A percentile compares a stretch with the other conserved stretches of the same genome.
These are phyloP conservation scores for Solenopsis fugax DNA, from an alignment of 1,140 invertebrate genomes.

Conservation along the genomic window DNA sequence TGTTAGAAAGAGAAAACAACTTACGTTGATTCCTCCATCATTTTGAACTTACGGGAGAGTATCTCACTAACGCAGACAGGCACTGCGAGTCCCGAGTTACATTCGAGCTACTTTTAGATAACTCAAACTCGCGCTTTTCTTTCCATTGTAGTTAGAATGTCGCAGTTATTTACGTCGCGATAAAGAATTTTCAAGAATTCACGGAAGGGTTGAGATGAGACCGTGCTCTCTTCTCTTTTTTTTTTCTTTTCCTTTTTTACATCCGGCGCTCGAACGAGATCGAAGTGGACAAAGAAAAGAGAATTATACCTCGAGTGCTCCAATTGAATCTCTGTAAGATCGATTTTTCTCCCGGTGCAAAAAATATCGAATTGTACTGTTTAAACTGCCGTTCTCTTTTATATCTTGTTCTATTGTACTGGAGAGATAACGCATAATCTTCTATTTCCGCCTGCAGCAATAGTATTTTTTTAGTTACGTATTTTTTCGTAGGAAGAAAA, in stretches of 20 bases:
- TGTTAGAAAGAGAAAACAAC: not conserved
- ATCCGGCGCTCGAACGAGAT: slow-evolving; percentile 36
- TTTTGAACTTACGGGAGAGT: not conserved
- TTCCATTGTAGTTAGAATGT: slow-evolving; percentile 19
- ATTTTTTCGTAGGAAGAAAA: not conserved
- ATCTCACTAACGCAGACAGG: not conserved
- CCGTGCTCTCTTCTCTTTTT: not conserved
- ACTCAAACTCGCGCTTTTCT: slow-evolving; percentile 10
- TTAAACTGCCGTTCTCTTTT: slow-evolving; percentile 14
- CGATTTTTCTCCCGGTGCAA: slow-evolving; percentile 16
- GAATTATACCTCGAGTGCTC: slow-evolving; percentile 52
- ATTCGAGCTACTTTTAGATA: not conserved
- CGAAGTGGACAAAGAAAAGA: slow-evolving; percentile 55
- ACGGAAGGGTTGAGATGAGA: slow-evolving; percentile 26
- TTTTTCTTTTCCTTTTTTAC: not conserved
- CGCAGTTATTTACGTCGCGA: slow-evolving; percentile 17
- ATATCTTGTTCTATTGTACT: not conserved
- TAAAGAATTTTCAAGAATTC: slow-evolving; percentile 45
- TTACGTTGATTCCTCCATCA: not conserved
- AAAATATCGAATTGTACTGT: slow-evolving; percentile 15
- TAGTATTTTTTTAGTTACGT: not conserved
- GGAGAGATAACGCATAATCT: slow-evolving; percentile 13
- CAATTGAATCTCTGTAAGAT: slow-evolving; percentile 43
- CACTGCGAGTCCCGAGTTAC: not conserved
- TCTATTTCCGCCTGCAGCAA: not conserved